Base-by-base conservation (phyloP, 2,888 invertebrate genomes). In the Brachyptera risi region DNA sequence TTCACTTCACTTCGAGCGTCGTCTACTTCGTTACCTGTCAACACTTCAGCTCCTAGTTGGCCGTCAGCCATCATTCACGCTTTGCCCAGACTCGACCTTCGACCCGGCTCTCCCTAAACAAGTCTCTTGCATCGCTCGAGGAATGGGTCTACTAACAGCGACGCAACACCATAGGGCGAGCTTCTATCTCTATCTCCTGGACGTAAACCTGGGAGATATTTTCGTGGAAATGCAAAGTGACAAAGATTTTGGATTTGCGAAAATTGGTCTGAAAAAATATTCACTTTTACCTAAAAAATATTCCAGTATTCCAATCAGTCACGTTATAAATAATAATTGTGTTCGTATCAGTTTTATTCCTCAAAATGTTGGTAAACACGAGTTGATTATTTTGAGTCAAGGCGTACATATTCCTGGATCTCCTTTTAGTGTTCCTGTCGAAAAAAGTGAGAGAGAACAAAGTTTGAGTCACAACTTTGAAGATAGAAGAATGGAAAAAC, bases 131-230 rank as follows among this genome's bases (percentile, higher is more conserved):
- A 75, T 82, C 1, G 83, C 81, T 0, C 77, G 80, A 71, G 84
- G 85, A 9, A 81, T 83, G 71, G 85, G 84, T 1, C 71, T 85
- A 19, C 74, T 79, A 35, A 80, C 81, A 35, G 82, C 82, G 24
- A 82, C 82, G 71, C 75, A 81, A 54, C 75, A 80, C 61, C 78
- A 78, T 63, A 79, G 79, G 71, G 76, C 80, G 58, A 72, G 75
- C 51, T 84, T 85, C 70, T 84, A 82, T 72, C 74, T 85, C 62
- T 84, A 84, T 67, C 79, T 80, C 7, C 31, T 61, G 1, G 54
- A 54, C 54, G 19, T 23, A 1, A 35, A 54, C 37, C 54, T 35
- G 2, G 77, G 78, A 50, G 79, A 80, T 67, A 74, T 81, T 24
- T 78, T 75, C 15, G 73, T 81, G 44, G 68, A 77, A 26, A 80